phyloP scores from a whole-genome alignment of 2,113 vertebrate genomes.

The Syrmaticus mikado region DNA sequence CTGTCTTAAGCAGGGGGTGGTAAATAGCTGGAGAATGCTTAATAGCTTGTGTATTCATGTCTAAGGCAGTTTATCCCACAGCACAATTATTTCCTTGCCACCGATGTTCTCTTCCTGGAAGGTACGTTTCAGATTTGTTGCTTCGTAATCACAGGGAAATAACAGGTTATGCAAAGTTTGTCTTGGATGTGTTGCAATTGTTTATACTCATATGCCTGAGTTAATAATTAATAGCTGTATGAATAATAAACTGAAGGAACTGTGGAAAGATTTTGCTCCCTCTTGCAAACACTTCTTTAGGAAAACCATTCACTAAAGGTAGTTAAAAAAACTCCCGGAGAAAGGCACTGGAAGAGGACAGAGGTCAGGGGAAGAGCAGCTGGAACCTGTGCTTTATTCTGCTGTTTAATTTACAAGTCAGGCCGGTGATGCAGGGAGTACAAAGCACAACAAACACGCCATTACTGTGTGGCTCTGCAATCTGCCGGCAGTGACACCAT shows the following conservation, averaged over 20 bases:
- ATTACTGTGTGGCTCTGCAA: not conserved
- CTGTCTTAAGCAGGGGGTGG: not conserved
- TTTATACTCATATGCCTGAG: not conserved
- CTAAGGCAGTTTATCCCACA: not conserved
- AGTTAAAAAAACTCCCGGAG: not conserved
- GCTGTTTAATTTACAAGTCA: not conserved
- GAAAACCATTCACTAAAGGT: not conserved
- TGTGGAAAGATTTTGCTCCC: not conserved
- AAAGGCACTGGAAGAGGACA: not conserved
- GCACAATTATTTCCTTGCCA: not conserved
- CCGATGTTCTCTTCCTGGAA: not conserved
- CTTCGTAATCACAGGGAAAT: not conserved
- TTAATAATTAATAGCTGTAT: constrained; percentile 9
- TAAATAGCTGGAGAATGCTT: not conserved
- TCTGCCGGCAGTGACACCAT: not conserved
- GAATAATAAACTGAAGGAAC: not conserved
- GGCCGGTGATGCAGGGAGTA: not conserved
- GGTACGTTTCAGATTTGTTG: not conserved
- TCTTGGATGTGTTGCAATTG: not conserved
- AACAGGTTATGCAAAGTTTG: not conserved
- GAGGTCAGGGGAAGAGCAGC: not conserved
- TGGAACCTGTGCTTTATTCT: not conserved
- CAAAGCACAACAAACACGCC: not conserved
- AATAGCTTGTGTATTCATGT: not conserved
- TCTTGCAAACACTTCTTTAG: not conserved